Conservation (phyloP, 2,888 invertebrate species). For the Agrilus mali region DNA sequence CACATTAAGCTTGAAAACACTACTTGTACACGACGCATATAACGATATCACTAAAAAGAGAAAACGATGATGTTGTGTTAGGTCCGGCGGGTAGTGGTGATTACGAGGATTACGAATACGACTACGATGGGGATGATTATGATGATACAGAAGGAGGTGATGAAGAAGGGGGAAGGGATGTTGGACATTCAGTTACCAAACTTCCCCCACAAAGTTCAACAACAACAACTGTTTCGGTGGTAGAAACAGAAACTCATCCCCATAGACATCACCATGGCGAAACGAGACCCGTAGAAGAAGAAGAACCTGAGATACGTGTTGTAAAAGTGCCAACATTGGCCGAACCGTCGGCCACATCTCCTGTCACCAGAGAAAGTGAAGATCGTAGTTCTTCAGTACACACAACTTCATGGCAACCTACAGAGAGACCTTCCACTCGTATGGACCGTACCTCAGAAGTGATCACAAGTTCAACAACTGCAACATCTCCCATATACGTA, state of each 20-base stretch:
- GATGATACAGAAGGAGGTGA: constrained; percentile 12
- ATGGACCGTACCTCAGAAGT: neutral
- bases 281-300: constrained; percentile 15
- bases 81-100: constrained; percentile 22
- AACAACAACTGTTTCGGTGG: neutral
- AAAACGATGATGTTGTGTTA: no score
- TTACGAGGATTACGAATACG: constrained; percentile 32
- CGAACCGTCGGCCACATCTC: neutral
- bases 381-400: no score
- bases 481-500: constrained; percentile 2
- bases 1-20: no score
- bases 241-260: constrained; percentile 24
- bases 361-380: neutral
- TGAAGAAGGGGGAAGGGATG: constrained; percentile 2
- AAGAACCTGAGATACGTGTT: constrained; percentile 17
- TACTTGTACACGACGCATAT: no score
- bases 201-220: constrained; percentile 5
- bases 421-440: no score
- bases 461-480: constrained; percentile 2
- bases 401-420: no score
- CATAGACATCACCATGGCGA: constrained; percentile 39
- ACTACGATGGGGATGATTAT: constrained; percentile 28
- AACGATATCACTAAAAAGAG: no score
- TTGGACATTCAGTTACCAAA: constrained; percentile 11
- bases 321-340: neutral